These are phyloP conservation scores for Ophion slaviceki DNA, from an alignment of 2,888 invertebrate genomes.

Conservation along the genomic window DNA sequence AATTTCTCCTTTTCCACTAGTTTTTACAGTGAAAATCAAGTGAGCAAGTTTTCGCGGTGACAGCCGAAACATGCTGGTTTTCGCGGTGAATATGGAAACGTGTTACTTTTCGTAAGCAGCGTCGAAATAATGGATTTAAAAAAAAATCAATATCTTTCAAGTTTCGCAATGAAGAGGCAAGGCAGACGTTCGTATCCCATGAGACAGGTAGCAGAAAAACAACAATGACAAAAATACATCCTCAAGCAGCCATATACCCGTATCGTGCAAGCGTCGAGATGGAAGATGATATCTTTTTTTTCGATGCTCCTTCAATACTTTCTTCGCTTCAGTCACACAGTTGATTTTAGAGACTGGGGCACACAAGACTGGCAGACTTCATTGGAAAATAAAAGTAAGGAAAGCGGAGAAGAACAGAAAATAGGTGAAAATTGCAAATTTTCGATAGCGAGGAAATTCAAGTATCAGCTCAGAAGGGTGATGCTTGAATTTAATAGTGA, in stretches of 20 bases:
- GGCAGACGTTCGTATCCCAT: slow-evolving; percentile 34
- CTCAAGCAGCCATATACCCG: slow-evolving; percentile 31
- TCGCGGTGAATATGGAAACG: too few relatives aligned
- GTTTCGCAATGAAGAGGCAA: not conserved
- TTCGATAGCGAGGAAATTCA: slow-evolving; percentile 5
- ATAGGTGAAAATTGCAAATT: slow-evolving; percentile 4
- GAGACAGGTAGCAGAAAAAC: slow-evolving; percentile 56
- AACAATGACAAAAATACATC: slow-evolving; percentile 37
- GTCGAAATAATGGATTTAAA: not conserved
- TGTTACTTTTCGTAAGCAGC: too few relatives aligned
- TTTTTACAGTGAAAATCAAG: too few relatives aligned
- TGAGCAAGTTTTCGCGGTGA: too few relatives aligned
- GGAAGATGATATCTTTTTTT: slow-evolving; percentile 5
- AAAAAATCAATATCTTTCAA: too few relatives aligned
- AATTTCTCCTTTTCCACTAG: too few relatives aligned
- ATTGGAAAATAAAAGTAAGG: slow-evolving; percentile 30
- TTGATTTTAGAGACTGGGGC: not conserved
- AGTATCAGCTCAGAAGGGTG: not conserved
- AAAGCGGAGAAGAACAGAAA: slow-evolving; percentile 1
- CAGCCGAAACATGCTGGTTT: too few relatives aligned
- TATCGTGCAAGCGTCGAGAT: slow-evolving; percentile 50
- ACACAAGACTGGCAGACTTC: not conserved
- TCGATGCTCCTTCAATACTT: not conserved
- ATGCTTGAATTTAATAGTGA: too few relatives aligned
- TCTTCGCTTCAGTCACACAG: not conserved